Percentiles rank a stretch among this genome's conserved stretches.
Evolutionary conservation across 2,888 invertebrate species (phyloP).

Genomic region (Pollenia labialis): DNA sequence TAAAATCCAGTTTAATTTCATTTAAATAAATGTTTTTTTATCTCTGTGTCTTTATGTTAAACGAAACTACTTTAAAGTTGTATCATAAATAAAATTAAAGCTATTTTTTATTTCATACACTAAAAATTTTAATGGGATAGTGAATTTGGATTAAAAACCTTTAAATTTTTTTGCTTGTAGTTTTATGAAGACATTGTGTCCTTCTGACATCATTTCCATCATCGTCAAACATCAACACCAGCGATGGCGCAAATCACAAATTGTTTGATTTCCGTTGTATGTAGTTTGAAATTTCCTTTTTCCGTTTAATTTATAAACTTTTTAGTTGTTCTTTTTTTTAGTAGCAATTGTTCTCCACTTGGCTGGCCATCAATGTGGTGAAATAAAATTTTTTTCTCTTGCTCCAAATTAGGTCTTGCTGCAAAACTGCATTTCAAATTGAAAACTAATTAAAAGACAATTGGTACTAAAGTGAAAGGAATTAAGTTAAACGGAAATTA

Average conservation of each 20-base stretch:
- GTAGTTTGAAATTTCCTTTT: conserved; percentile 58
- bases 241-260: conserved; percentile 28
- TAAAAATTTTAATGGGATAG: conserved; percentile 11
- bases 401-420: conserved; percentile 8
- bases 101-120: neutral
- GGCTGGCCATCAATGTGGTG: conserved; percentile 49
- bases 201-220: neutral
- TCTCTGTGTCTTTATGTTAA: neutral
- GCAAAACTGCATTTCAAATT: conserved; percentile 10
- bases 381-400: neutral
- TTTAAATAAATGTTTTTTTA: neutral
- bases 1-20: conserved; percentile 37
- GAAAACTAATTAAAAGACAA: conserved; percentile 60
- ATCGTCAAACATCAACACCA: conserved; percentile 12
- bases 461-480: conserved; percentile 35
- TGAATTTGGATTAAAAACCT: conserved; percentile 1
- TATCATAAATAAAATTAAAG: conserved; percentile 1
- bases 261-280: conserved; percentile 58
- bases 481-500: conserved; percentile 43
- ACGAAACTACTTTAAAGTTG: conserved; percentile 11
- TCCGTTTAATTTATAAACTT: conserved; percentile 54
- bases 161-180: neutral
- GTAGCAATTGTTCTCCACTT: conserved; percentile 33
- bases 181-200: neutral
- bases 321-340: conserved; percentile 34